Evolutionary conservation across 2,888 invertebrate species (phyloP).

Genomic region (Pherbina coryleti): DNA sequence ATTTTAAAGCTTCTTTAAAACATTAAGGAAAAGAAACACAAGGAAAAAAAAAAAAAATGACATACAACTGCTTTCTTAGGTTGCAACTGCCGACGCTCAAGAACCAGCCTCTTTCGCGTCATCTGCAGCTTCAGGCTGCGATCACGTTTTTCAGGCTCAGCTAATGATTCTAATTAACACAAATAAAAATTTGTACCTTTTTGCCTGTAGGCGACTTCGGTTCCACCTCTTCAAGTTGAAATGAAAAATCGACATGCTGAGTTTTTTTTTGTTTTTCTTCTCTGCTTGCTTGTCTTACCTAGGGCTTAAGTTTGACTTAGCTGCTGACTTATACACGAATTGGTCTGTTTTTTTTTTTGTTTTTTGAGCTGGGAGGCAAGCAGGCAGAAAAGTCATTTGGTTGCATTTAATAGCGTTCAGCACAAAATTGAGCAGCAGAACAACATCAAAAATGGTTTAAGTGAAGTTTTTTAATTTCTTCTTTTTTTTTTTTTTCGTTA

Average conservation of each 20-base stretch:
- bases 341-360: not conserved
- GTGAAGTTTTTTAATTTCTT: not conserved
- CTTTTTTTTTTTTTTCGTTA: not conserved
- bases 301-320: not conserved
- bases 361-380: not conserved
- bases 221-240: not conserved
- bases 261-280: not conserved
- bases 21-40: not conserved
- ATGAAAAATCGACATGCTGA: not conserved
- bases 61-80: not conserved
- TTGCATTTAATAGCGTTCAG: constrained; percentile 6
- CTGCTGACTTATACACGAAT: not conserved
- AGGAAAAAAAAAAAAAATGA: not conserved
- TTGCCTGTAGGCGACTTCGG: not conserved
- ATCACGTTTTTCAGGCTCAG: constrained; percentile 21
- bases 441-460: not conserved
- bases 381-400: constrained; percentile 19
- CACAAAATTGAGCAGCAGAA: not conserved
- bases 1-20: not conserved
- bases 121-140: not conserved
- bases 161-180: constrained; percentile 36
- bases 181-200: constrained; percentile 15
- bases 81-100: no score
- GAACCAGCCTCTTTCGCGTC: not conserved
- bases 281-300: not conserved